Evolutionary conservation across 2,797 vertebrate genomes (phyloP).

Genomic region (Glossophaga mutica): DNA sequence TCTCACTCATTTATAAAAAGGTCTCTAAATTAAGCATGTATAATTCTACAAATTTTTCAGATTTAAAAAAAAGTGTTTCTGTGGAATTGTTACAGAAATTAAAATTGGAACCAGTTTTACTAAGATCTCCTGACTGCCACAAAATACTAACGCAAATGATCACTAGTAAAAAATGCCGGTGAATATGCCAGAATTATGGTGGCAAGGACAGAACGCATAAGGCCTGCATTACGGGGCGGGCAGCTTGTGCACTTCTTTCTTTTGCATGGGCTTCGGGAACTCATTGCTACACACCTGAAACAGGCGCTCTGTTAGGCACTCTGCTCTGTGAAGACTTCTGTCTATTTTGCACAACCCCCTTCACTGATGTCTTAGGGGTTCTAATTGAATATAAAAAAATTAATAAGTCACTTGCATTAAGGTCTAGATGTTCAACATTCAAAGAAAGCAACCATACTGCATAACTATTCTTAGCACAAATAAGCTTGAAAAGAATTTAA

Average conservation of each 20-base stretch:
- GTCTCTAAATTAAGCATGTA: conserved; percentile 20
- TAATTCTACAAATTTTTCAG: conserved; percentile 7
- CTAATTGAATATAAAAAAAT: conserved; percentile 85
- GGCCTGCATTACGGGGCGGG: conserved; percentile 40
- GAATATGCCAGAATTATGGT: conserved; percentile 71
- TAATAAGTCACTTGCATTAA: conserved; percentile 80
- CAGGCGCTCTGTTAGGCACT: conserved; percentile 82
- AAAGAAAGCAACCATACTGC: conserved; percentile 63
- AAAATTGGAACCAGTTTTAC: not conserved
- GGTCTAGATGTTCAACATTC: conserved; percentile 71
- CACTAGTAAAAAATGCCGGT: conserved; percentile 22
- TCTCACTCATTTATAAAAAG: not conserved
- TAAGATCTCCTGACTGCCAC: not conserved
- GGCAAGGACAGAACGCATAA: conserved; percentile 61
- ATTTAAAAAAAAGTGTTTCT: not conserved
- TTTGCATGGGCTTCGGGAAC: conserved; percentile 58
- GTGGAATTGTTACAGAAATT: not conserved
- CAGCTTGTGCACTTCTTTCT: conserved; percentile 54
- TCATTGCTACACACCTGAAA: conserved; percentile 85
- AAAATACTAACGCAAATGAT: not conserved
- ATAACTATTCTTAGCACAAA: conserved; percentile 58
- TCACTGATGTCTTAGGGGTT: conserved; percentile 84
- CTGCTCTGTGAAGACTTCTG: conserved; percentile 85
- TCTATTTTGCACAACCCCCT: conserved; percentile 85
- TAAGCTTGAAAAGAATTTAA: conserved; percentile 34